phyloP scores from a whole-genome alignment of 2,113 vertebrate genomes.

The Brevimyrus niger region DNA sequence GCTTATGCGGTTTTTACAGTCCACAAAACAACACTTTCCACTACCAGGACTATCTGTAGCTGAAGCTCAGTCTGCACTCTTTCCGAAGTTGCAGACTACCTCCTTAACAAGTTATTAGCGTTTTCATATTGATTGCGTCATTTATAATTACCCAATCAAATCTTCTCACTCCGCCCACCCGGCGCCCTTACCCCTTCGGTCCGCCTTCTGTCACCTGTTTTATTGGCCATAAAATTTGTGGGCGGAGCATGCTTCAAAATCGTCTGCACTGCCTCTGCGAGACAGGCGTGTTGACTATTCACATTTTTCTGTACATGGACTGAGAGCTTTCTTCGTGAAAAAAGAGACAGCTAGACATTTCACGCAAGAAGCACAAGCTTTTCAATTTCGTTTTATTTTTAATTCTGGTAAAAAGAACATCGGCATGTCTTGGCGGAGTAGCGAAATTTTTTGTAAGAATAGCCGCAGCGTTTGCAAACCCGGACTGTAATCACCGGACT shows the following conservation, averaged over 20 bases:
- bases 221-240: conserved; percentile 26
- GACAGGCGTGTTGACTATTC: conserved; percentile 29
- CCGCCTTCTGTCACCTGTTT: not conserved
- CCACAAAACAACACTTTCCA: conserved; percentile 5
- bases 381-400: not conserved
- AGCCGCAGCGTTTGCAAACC: not conserved
- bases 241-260: conserved; percentile 32
- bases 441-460: not conserved
- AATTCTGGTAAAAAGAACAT: not conserved
- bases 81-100: conserved; percentile 59
- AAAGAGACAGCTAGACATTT: conserved; percentile 2
- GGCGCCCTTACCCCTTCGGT: conserved; percentile 17
- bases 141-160: conserved; percentile 61
- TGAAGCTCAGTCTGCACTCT: conserved; percentile 42
- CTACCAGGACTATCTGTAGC: not conserved
- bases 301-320: not conserved
- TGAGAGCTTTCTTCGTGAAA: not conserved
- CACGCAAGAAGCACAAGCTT: not conserved
- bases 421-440: not conserved
- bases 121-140: conserved; percentile 59
- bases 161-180: conserved; percentile 45
- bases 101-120: conserved; percentile 72
- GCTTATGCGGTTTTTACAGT: not conserved
- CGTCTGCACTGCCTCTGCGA: conserved; percentile 23
- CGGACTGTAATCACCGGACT: conserved; percentile 20